Conservation (phyloP, 2,113 vertebrate species). For the Perca flavescens region DNA sequence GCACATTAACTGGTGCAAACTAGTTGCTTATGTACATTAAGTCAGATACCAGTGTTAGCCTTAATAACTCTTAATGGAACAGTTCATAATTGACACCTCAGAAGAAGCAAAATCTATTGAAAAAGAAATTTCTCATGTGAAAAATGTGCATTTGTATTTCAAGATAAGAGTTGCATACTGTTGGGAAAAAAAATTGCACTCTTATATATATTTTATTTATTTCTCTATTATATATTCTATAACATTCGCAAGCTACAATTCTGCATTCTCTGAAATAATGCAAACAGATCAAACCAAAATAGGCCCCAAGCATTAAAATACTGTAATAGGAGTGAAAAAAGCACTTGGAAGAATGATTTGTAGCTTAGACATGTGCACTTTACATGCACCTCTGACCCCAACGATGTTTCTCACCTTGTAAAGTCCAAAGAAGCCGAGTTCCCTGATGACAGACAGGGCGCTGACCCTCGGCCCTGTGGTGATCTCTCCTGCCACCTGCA, state of each 20-base stretch:
- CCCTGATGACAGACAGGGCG: slow-evolving; percentile 87
- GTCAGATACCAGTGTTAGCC: neutral
- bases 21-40: neutral
- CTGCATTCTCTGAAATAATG: neutral
- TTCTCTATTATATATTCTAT: no score
- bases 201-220: no score
- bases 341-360: neutral
- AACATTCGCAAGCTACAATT: neutral
- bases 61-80: neutral
- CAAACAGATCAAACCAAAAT: neutral
- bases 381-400: slow-evolving; percentile 11
- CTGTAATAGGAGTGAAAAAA: neutral
- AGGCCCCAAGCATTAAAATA: neutral
- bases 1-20: neutral
- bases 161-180: no score
- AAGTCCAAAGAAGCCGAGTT: slow-evolving; percentile 90
- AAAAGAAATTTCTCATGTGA: no score
- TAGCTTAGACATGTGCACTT: neutral
- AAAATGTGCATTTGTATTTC: no score
- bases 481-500: slow-evolving; percentile 93
- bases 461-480: slow-evolving; percentile 90
- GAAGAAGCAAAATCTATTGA: neutral
- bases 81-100: neutral
- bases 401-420: slow-evolving; percentile 85
- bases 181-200: no score